Evolutionary conservation across 1,140 invertebrate species (phyloP).

Genomic region (Glossosoma conforme): DNA sequence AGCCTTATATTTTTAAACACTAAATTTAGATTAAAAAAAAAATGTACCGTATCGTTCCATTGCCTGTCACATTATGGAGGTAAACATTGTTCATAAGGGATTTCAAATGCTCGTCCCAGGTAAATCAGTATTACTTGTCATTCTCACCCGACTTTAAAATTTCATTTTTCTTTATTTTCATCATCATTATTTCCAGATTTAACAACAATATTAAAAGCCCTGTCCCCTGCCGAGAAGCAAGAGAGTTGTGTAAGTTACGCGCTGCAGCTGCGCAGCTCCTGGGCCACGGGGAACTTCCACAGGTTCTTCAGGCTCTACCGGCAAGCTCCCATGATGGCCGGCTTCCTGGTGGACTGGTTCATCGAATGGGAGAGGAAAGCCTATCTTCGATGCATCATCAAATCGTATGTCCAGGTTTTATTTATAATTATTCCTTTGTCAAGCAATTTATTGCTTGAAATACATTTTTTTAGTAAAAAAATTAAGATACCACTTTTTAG

Average conservation of each 20-base stretch:
- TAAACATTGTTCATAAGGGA: too few species aligned
- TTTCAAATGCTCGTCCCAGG: too few species aligned
- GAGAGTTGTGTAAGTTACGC: conserved; percentile 85
- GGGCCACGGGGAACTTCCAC: conserved; percentile 87
- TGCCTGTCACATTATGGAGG: too few species aligned
- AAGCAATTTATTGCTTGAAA: too few species aligned
- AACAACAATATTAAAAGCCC: conserved; percentile 78
- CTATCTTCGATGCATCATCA: conserved; percentile 87
- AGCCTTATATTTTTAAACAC: too few species aligned
- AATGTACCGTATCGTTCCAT: too few species aligned
- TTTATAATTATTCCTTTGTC: too few species aligned
- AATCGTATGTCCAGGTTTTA: conserved; percentile 84
- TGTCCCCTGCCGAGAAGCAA: conserved; percentile 71
- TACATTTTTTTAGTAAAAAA: too few species aligned
- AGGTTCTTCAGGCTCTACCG: conserved; percentile 88
- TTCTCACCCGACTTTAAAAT: too few species aligned
- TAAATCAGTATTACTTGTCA: too few species aligned
- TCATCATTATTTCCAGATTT: conserved; percentile 68
- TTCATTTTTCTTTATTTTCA: conserved; percentile 10
- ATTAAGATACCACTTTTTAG: conserved; percentile 28
- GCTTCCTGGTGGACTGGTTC: conserved; percentile 97
- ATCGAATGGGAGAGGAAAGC: conserved; percentile 84
- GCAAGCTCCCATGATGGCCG: conserved; percentile 88
- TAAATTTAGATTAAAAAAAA: too few species aligned
- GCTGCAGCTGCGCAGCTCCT: conserved; percentile 80